Percentiles rank a stretch among this genome's conserved stretches.
These are phyloP conservation scores for Sula dactylatra DNA, from an alignment of 2,113 vertebrate species.

Conservation along the genomic window DNA sequence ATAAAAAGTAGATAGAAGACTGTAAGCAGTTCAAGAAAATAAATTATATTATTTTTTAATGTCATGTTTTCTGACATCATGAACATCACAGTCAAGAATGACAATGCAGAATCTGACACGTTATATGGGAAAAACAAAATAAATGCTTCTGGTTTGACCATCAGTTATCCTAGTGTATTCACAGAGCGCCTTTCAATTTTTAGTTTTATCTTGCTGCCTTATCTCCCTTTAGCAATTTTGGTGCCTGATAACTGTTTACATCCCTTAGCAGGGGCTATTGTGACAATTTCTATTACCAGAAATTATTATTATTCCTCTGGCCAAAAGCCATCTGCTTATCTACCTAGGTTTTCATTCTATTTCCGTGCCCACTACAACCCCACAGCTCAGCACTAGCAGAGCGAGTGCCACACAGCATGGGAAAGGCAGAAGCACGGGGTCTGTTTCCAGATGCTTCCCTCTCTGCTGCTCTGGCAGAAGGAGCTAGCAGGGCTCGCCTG, in stretches of 20 bases:
- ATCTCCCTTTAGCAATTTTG: neutral
- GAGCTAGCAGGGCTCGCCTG: neutral
- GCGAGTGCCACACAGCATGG: neutral
- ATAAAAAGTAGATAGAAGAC: neutral
- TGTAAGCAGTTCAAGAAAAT: neutral
- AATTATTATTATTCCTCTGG: neutral
- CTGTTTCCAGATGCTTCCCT: conserved; percentile 19
- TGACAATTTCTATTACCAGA: neutral
- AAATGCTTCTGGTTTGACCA: neutral
- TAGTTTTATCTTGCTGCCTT: neutral
- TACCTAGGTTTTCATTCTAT: neutral
- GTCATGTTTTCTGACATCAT: neutral
- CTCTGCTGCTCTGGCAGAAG: neutral
- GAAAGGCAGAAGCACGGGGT: rapidly evolving
- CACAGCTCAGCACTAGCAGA: rapidly evolving
- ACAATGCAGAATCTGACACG: neutral
- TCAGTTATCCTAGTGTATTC: neutral
- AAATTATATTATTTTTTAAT: neutral
- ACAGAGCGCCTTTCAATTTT: neutral
- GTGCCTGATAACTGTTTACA: neutral
- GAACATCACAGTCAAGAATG: neutral
- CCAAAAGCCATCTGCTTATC: neutral
- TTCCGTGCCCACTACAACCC: neutral
- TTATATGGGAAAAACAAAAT: neutral
- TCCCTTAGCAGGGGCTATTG: neutral